A percentile compares a stretch with the other conserved stretches of the same genome.
phyloP scores from a whole-genome alignment of 2,113 vertebrate species.

The Xiphophorus couchianus region DNA sequence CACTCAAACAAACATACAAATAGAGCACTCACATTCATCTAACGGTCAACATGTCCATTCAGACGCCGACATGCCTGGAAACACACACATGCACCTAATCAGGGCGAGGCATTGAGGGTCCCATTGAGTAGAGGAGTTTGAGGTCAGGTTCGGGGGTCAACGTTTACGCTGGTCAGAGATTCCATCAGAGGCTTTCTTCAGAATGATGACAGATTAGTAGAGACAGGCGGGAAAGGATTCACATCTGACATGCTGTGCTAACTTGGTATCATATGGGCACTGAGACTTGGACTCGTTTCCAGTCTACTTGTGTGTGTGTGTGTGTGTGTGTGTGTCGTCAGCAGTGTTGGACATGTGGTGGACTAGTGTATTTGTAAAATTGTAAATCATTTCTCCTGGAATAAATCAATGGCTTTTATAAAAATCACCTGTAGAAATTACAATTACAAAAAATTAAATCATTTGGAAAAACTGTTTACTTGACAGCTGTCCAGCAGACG shows the following conservation, averaged over 20 bases:
- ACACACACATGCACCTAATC: constrained; percentile 14
- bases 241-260: constrained; percentile 38
- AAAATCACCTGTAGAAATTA: not conserved
- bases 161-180: constrained; percentile 15
- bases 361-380: constrained; percentile 22
- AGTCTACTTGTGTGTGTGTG: not conserved
- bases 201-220: constrained; percentile 39
- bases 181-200: constrained; percentile 1
- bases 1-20: constrained; percentile 18
- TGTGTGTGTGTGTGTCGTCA: constrained; percentile 5
- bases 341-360: constrained; percentile 6
- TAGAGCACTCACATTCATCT: not conserved
- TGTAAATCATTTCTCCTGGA: not conserved
- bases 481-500: no score
- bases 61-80: constrained; percentile 10
- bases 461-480: no score
- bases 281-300: not conserved
- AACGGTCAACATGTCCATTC: constrained; percentile 12
- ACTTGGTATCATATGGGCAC: constrained; percentile 34
- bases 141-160: constrained; percentile 50
- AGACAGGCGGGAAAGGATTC: constrained; percentile 33
- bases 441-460: no score
- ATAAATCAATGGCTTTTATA: not conserved
- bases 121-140: constrained; percentile 13
- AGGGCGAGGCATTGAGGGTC: constrained; percentile 18